phyloP scores from a whole-genome alignment of 2,888 invertebrate genomes.

The Lochmaea crataegi region DNA sequence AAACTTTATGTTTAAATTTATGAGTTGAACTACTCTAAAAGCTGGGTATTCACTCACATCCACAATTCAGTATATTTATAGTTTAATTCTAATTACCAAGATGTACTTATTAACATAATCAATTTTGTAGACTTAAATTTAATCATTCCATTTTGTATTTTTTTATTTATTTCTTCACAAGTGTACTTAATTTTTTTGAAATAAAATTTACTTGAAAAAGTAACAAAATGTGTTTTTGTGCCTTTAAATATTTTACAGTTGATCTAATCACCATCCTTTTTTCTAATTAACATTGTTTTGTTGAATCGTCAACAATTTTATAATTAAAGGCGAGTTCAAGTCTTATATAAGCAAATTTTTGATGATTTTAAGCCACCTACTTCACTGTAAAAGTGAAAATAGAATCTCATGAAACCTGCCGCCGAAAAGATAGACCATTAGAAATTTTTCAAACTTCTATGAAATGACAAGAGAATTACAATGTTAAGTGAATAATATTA shows the following conservation, averaged over 20 bases:
- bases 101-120: background rate
- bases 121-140: background rate
- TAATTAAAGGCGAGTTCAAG: too few species aligned
- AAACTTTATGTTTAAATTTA: background rate
- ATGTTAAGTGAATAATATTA: too few species aligned
- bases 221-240: background rate
- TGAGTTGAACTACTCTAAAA: background rate
- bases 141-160: slow-evolving; percentile 14
- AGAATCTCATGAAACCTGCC: too few species aligned
- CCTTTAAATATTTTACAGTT: background rate
- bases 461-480: too few species aligned
- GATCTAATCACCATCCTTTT: background rate
- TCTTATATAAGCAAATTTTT: too few species aligned
- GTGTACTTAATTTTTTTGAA: slow-evolving; percentile 9
- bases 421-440: too few species aligned
- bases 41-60: background rate
- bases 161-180: background rate
- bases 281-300: background rate
- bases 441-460: too few species aligned
- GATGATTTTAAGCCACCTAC: too few species aligned
- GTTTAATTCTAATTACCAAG: background rate
- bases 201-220: slow-evolving; percentile 3
- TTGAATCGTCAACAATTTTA: too few species aligned
- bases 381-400: too few species aligned
- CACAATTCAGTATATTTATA: background rate